phyloP scores from a whole-genome alignment of 2,888 invertebrate species.

The Drosophila engyochracea region DNA sequence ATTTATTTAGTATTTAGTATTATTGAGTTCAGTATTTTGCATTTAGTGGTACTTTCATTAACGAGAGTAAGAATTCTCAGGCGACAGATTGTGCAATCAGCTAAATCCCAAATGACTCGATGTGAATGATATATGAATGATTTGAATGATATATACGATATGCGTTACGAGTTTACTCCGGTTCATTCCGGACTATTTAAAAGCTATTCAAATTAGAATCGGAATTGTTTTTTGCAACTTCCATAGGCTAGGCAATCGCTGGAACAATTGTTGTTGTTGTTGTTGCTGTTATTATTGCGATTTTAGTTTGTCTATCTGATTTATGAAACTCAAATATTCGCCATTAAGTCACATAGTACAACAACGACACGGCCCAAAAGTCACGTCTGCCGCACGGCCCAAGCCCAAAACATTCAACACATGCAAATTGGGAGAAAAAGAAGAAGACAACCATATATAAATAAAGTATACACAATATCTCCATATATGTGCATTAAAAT shows the following conservation, averaged over 20 bases:
- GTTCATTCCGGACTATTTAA: background rate
- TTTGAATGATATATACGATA: background rate
- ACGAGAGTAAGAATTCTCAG: background rate
- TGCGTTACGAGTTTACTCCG: background rate
- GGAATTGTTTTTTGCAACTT: conserved; percentile 5
- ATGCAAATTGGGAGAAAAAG: background rate
- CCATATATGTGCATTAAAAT: background rate
- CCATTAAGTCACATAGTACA: conserved; percentile 67
- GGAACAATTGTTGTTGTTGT: conserved; percentile 6
- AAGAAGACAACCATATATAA: background rate
- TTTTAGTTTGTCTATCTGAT: conserved; percentile 43
- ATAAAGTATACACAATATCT: background rate
- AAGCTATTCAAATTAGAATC: background rate
- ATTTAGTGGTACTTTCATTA: conserved; percentile 12
- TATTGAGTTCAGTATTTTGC: conserved; percentile 16
- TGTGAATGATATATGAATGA: background rate
- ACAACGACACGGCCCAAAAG: conserved; percentile 48
- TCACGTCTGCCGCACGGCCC: conserved; percentile 55
- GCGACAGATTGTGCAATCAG: conserved; percentile 14
- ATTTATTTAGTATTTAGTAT: conserved; percentile 13
- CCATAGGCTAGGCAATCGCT: background rate
- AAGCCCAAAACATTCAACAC: background rate
- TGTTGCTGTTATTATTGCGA: conserved; percentile 12
- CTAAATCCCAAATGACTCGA: background rate
- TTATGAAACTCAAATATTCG: conserved; percentile 60